Evolutionary conservation across 1,140 invertebrate genomes (phyloP), one percentile per base, ranked within the genome.

Genomic region (Formica selysi): DNA sequence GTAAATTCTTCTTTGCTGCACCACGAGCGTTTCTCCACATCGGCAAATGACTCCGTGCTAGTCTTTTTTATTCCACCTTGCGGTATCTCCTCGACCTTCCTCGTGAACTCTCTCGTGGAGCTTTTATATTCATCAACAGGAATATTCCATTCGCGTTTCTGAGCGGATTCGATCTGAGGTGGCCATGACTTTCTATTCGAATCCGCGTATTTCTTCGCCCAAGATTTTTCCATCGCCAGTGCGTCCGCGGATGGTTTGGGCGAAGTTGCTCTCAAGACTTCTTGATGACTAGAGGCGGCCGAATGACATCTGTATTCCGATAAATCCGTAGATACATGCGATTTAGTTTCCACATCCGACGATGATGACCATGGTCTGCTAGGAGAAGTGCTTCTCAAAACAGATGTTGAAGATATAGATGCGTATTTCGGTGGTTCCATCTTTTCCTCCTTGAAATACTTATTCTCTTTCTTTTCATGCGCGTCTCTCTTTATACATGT

Each of bases 211-310:
- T 96, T 96, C 73, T 96, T 96, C 19, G 95, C 95, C 96, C 96
- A 97, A 0, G 96, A 92, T 91, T 96, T 97, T 80, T 97, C 96
- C 96, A 97, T 96, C 22, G 95, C 94, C 71, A 97, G 85, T 3
- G 94, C 96, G 91, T 97, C 96, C 0, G 95, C 95, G 2, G 96
- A 96, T 8, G 96, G 96, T 84, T 93, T 94, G 0, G 95, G 95
- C 2, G 95, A 95, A 0, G 86, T 76, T 0, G 93, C 71, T 26
- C 89, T 85, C 1, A 87, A 19, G 7, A 61, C 78, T 10, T 91
- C 89, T 38, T 93, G 92, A n/a, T 92, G 89, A 71, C 87, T 91
- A 6, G 91, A 92, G 0, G 92, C 92, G 0, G 87, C 91, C 0
- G 92, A 92, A 5, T 93, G 91, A 84, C 91, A 92, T 41, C 91